Base-by-base conservation (phyloP, 2,888 invertebrate species). In the Drosophila barbarae region DNA sequence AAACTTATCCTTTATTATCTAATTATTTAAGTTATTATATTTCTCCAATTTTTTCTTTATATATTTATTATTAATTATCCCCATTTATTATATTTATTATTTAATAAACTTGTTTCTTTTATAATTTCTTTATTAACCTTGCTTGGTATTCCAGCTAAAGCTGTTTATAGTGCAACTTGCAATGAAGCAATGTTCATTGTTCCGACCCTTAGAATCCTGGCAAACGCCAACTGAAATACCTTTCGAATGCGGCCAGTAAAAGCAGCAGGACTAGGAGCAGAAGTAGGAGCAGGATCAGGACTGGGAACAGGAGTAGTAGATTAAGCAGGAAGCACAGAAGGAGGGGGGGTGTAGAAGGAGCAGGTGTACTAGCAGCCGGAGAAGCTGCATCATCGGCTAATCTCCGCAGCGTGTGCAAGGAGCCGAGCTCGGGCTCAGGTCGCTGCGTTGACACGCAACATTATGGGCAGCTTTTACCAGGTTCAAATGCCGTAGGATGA, bases 391-490 rank as follows among this genome's bases (percentile, higher is more conserved):
- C 58, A 21, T 13, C 58, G 41, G 21, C 58, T 58, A 58, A 58
- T 58, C 58, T 35, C 9, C 9, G 28, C 42, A 41, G 34, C 34
- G 56, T 56, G 56, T 54, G 56, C 56, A 15, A 21, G 30, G 56
- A n/a, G 30, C 38, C 30, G 13, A 18, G 38, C n/a, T 23, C 13
- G 21, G 30, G 36, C 54, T 41, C 34, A 42, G 57, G 51, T 51
- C 42, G 23, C 13, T 64, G 64, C 64, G 34, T 64, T 64, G 64
- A 64, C 41, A 64, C 42, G 58, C 58, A 58, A 58, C 41, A 41
- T 58, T 35, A 34, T 21, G 41, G 58, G 12, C 58, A 58, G 58
- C 26, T 39, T 6, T 32, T 18, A 9, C n/a, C 18, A 26, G 32
- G 18, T 23, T 36, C 39, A 36, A 18, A 15, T 50, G 41, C 15